Evolutionary conservation across 1,140 invertebrate genomes (phyloP).

Genomic region (Leptopilina boulardi): DNA sequence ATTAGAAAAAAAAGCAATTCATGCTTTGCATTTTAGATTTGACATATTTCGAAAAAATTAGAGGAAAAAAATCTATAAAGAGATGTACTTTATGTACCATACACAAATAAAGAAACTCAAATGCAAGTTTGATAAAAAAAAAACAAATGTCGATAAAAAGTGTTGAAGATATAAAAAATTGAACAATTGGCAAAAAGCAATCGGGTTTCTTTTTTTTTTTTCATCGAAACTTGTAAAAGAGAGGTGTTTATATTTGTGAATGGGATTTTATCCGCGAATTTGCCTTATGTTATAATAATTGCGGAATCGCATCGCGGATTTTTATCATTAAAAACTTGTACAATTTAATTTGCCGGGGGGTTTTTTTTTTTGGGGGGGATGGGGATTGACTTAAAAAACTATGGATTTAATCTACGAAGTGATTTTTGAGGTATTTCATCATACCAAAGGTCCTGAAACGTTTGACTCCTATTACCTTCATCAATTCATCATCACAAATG

Average conservation of each 20-base stretch:
- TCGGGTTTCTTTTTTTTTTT: no score
- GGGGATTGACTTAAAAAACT: slow-evolving; percentile 57
- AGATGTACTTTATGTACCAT: no score
- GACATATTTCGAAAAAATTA: background rate
- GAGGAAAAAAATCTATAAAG: no score
- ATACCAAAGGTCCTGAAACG: slow-evolving; percentile 94
- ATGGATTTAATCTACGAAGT: slow-evolving; percentile 85
- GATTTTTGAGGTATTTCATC: slow-evolving; percentile 96
- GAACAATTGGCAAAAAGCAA: slow-evolving; percentile 55
- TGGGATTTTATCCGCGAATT: slow-evolving; percentile 51
- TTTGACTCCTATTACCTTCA: slow-evolving; percentile 92
- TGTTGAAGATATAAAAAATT: slow-evolving; percentile 55
- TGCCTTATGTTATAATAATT: slow-evolving; percentile 43
- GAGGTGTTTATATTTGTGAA: slow-evolving; percentile 52
- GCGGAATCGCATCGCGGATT: slow-evolving; percentile 57
- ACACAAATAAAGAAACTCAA: no score
- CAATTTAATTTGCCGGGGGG: slow-evolving; percentile 63
- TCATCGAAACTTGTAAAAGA: slow-evolving; percentile 38
- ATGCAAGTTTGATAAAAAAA: background rate
- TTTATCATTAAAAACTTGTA: no score
- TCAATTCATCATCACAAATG: slow-evolving; percentile 93
- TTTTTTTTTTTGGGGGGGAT: no score
- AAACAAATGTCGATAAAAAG: background rate
- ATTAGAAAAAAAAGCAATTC: background rate
- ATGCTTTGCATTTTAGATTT: background rate